Evolutionary conservation across 2,888 invertebrate species (phyloP), one percentile per base, ranked within the genome.

Genomic region (Archaeoteleia sp.): DNA sequence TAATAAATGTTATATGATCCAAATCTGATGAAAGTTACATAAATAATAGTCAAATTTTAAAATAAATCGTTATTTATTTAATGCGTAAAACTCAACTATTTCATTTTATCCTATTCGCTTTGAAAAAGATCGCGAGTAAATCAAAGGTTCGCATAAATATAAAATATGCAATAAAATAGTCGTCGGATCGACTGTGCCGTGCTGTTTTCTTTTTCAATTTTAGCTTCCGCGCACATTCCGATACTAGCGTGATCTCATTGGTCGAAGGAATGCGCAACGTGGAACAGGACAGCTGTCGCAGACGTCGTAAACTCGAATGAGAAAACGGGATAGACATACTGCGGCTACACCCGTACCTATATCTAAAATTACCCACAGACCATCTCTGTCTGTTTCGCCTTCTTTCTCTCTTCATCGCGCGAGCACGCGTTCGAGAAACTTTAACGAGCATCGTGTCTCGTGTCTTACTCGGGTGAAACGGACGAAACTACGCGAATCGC

Each of bases 261-360:
- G 27, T 6, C 48, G 17, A 30, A 25, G 29, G 14, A 30, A 10
- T 25, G 39, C 39, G 43, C 46, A 45, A 55, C 53, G 20, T 32
- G 48, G 23, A 53, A 46, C 48, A 34, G 60, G 61, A 65, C 67
- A 70, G 70, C 70, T 70, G 67, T 67, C 60, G 60, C 67, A 48
- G 35, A 65, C 60, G 57, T 70, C 67, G 67, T 67, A 67, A 65
- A 67, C 53, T 51, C 53, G 40, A 65, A 57, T 48, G 63, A 53
- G 60, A 42, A 63, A 63, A 55, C 55, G 48, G 55, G 15, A 58
- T 53, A 32, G 60, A 58, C 61, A 46, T 39, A 57, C 61, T 14
- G 32, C 29, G 10, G 20, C 25, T 10, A 25, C 25, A 58, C 53
- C 29, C 43, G 48, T 34, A 51, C 15, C 55, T 10, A 49, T 45